phyloP scores from a whole-genome alignment of 2,113 vertebrate genomes.

The Toxotes chatareus region DNA sequence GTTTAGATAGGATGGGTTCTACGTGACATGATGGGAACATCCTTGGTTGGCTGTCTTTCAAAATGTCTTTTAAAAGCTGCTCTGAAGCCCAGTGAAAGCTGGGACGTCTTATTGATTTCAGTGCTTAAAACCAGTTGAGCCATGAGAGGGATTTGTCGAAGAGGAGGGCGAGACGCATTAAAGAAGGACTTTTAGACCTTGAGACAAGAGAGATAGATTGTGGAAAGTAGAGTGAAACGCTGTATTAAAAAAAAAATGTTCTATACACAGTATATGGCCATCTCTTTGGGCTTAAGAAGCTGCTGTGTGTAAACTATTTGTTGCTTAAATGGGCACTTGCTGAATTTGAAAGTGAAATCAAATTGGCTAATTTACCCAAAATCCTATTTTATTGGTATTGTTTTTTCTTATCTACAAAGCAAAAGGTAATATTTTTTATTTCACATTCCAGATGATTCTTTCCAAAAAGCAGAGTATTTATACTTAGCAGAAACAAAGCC shows the following conservation, averaged over 20 bases:
- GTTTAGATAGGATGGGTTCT: constrained; percentile 20
- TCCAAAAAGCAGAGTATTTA: neutral
- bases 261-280: neutral
- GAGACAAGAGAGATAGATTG: constrained; percentile 37
- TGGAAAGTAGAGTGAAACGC: constrained; percentile 6
- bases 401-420: neutral
- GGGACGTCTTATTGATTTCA: constrained; percentile 62
- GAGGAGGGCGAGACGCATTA: constrained; percentile 14
- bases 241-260: neutral
- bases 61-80: constrained; percentile 45
- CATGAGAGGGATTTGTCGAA: constrained; percentile 41
- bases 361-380: neutral
- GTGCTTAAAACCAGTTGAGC: constrained; percentile 56
- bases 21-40: constrained; percentile 44
- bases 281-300: constrained; percentile 1
- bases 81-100: constrained; percentile 44
- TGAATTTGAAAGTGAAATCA: no score
- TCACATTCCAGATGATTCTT: neutral
- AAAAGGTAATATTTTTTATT: neutral
- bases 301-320: neutral
- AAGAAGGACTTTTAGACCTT: constrained; percentile 56
- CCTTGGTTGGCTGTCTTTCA: constrained; percentile 35
- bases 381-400: neutral
- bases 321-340: neutral
- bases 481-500: neutral